phyloP scores from a whole-genome alignment of 30 jellyfish, hydroid and myxozoan species.

The Hydractinia echinata region DNA sequence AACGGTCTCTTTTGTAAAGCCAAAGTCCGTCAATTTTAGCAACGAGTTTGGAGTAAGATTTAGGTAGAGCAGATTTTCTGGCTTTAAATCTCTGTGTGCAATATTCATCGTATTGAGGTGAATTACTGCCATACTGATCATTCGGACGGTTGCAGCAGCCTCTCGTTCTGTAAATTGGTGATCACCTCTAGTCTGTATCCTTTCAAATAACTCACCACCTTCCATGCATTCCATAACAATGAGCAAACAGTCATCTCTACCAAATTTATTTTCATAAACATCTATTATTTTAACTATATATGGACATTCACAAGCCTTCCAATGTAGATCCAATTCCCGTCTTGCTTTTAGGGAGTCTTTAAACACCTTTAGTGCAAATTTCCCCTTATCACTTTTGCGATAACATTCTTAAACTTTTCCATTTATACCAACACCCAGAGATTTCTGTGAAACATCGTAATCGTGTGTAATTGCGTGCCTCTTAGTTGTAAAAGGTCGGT shows the following conservation, averaged over 20 bases:
- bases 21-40: slow-evolving; percentile 86
- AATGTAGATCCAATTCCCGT: slow-evolving; percentile 82
- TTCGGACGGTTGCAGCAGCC: slow-evolving; percentile 91
- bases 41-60: slow-evolving; percentile 46
- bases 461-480: slow-evolving; percentile 69
- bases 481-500: slow-evolving; percentile 72
- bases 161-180: slow-evolving; percentile 94
- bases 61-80: slow-evolving; percentile 74
- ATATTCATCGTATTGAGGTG: slow-evolving; percentile 89
- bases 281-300: slow-evolving; percentile 80
- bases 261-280: slow-evolving; percentile 89
- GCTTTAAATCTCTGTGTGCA: slow-evolving; percentile 95
- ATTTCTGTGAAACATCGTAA: slow-evolving; percentile 61
- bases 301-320: slow-evolving; percentile 98
- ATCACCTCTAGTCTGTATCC: slow-evolving; percentile 83
- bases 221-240: slow-evolving; percentile 96
- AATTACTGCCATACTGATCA: slow-evolving; percentile 86
- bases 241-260: slow-evolving; percentile 84
- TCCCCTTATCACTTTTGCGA: slow-evolving; percentile 62
- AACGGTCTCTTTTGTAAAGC: slow-evolving; percentile 87
- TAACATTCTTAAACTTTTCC: slow-evolving; percentile 89
- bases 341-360: slow-evolving; percentile 69
- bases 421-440: slow-evolving; percentile 94
- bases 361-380: slow-evolving; percentile 86
- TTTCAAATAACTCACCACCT: slow-evolving; percentile 94